Evolutionary conservation across 2,797 vertebrate genomes (phyloP).

Genomic region (Intellagama lesueurii): DNA sequence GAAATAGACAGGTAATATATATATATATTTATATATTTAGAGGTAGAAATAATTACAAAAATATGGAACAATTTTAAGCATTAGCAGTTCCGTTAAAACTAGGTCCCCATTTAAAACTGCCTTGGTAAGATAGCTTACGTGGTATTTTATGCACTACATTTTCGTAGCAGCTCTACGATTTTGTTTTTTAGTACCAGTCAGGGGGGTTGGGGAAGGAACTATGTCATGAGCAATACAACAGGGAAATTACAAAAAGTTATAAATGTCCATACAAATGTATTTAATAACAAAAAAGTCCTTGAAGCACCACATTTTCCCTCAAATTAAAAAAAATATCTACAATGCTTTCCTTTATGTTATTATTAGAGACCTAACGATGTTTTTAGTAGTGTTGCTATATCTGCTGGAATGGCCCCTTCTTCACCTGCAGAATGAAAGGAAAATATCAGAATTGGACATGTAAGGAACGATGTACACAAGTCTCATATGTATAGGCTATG

Average conservation of each 20-base stretch:
- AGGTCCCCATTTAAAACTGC: constrained; percentile 76
- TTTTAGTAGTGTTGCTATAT: constrained; percentile 93
- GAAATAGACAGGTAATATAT: constrained; percentile 77
- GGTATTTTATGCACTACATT: constrained; percentile 69
- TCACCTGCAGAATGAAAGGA: constrained; percentile 77
- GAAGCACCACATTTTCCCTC: constrained; percentile 60
- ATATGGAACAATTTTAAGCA: constrained; percentile 83
- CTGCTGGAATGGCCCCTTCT: constrained; percentile 88
- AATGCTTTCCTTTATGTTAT: constrained; percentile 39
- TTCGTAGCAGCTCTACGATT: constrained; percentile 59
- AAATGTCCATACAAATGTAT: constrained; percentile 75
- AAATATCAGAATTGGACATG: constrained; percentile 14
- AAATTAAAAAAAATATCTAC: constrained; percentile 41
- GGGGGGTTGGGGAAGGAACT: constrained; percentile 67
- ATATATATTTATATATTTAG: constrained; percentile 78
- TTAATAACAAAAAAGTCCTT: constrained; percentile 68
- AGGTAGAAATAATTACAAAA: constrained; percentile 88
- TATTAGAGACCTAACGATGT: constrained; percentile 91
- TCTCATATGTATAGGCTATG: rapidly evolving
- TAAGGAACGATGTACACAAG: constrained; percentile 21
- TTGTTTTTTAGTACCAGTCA: constrained; percentile 64
- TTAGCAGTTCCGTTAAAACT: constrained; percentile 78
- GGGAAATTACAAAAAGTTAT: constrained; percentile 80
- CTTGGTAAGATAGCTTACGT: constrained; percentile 70
- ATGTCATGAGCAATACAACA: constrained; percentile 74